These are phyloP conservation scores for Rutilus rutilus DNA, from an alignment of 2,113 vertebrate genomes.

Conservation along the genomic window DNA sequence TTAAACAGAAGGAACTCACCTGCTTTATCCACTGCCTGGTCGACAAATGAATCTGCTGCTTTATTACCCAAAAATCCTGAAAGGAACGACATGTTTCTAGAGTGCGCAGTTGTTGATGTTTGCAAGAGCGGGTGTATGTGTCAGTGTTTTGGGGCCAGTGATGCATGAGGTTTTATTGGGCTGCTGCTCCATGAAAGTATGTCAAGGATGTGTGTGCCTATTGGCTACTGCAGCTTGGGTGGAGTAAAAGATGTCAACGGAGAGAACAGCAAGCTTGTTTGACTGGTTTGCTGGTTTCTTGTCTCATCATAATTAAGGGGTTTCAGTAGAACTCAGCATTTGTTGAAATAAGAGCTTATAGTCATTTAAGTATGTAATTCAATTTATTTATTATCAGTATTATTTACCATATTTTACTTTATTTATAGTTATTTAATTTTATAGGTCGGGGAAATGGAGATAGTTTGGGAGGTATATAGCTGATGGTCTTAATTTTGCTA, in stretches of 20 bases:
- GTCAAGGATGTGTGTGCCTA: constrained; percentile 31
- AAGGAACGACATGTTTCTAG: constrained; percentile 53
- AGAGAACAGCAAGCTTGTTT: background rate
- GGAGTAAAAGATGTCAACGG: constrained; percentile 34
- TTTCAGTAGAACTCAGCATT: background rate
- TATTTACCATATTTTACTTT: background rate
- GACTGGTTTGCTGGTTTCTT: constrained; percentile 51
- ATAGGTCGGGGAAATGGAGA: background rate
- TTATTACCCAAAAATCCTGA: constrained; percentile 32
- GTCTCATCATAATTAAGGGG: background rate
- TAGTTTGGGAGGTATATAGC: background rate
- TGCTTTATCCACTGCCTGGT: constrained; percentile 56
- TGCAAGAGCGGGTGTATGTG: constrained; percentile 15
- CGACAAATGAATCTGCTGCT: constrained; percentile 11
- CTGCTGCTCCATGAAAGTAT: background rate
- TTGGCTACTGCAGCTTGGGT: constrained; percentile 50
- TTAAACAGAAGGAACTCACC: constrained; percentile 60
- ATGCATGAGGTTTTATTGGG: constrained; percentile 48
- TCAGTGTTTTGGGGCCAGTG: background rate
- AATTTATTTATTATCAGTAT: too few relatives aligned
- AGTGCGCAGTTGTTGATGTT: constrained; percentile 18
- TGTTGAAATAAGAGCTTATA: background rate
- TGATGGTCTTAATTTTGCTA: background rate
- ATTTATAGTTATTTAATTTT: background rate
- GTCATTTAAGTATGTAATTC: background rate